Evolutionary conservation across 2,888 invertebrate genomes (phyloP).

Genomic region (Melanostoma scalare): DNA sequence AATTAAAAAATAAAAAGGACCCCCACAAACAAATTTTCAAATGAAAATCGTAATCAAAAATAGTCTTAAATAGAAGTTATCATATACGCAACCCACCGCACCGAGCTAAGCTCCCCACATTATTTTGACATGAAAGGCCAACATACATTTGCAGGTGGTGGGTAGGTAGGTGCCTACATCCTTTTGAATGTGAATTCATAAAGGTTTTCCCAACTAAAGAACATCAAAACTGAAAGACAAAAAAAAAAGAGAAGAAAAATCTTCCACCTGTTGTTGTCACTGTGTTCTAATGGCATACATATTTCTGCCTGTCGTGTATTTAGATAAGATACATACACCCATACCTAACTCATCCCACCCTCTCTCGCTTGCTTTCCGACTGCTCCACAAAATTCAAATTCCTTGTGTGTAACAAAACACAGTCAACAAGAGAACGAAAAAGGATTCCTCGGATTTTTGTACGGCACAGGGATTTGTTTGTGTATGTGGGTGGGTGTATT

Average conservation of each 20-base stretch:
- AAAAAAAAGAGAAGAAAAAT: constrained; percentile 30
- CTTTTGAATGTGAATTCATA: constrained; percentile 23
- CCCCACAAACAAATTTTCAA: too few species aligned
- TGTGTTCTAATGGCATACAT: constrained; percentile 45
- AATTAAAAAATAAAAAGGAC: too few species aligned
- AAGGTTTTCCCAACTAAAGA: constrained; percentile 26
- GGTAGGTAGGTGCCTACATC: not conserved
- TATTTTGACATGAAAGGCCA: too few species aligned
- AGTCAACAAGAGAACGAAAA: constrained; percentile 15
- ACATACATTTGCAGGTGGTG: too few species aligned
- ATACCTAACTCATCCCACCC: too few species aligned
- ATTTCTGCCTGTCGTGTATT: constrained; percentile 40
- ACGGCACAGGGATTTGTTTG: not conserved
- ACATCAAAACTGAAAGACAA: not conserved
- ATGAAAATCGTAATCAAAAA: too few species aligned
- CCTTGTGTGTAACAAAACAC: constrained; percentile 47
- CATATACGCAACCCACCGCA: too few species aligned
- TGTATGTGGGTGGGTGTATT: not conserved
- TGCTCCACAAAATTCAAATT: constrained; percentile 60
- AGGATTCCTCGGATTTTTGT: not conserved
- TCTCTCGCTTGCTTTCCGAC: not conserved
- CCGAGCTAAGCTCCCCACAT: too few species aligned
- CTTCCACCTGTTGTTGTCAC: constrained; percentile 60
- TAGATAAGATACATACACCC: constrained; percentile 47
- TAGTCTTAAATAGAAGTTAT: too few species aligned